phyloP scores from a whole-genome alignment of 2,888 invertebrate species.

The Melieria picta region DNA sequence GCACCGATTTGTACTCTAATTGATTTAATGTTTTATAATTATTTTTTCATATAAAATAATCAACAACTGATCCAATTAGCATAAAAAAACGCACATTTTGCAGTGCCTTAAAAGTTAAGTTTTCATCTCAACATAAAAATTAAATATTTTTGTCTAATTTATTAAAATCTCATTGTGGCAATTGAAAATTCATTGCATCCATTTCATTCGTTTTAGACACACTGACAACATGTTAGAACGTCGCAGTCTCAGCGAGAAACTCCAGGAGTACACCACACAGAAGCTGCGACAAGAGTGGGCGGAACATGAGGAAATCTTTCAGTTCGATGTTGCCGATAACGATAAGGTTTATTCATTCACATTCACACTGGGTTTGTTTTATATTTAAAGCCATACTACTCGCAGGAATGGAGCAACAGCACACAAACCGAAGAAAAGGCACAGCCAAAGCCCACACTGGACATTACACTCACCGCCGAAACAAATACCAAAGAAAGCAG shows the following conservation, averaged over 20 bases:
- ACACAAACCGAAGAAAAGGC: conserved; percentile 48
- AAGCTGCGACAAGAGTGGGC: conserved; percentile 66
- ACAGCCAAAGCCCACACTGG: conserved; percentile 20
- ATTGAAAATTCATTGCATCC: too few species aligned
- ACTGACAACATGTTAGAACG: conserved; percentile 68
- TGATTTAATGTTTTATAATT: too few species aligned
- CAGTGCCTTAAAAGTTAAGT: too few species aligned
- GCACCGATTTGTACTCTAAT: too few species aligned
- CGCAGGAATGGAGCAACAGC: conserved; percentile 53
- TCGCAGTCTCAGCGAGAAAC: conserved; percentile 57
- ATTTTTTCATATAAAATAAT: too few species aligned
- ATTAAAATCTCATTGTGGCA: too few species aligned
- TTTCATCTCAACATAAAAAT: too few species aligned
- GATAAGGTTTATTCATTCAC: conserved; percentile 45
- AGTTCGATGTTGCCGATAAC: conserved; percentile 53
- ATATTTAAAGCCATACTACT: background rate
- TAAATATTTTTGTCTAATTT: too few species aligned
- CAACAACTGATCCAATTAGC: too few species aligned
- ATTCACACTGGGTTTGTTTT: background rate
- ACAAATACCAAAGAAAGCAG: background rate
- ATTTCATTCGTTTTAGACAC: conserved; percentile 64
- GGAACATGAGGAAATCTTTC: conserved; percentile 65
- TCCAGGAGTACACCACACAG: conserved; percentile 65
- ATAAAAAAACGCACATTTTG: too few species aligned
- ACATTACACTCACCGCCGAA: conserved; percentile 15